Percentiles rank a stretch among this genome's conserved stretches.
These are phyloP conservation scores for Brachionus asplanchnoidis DNA, from an alignment of 1,140 invertebrate genomes.

Conservation along the genomic window DNA sequence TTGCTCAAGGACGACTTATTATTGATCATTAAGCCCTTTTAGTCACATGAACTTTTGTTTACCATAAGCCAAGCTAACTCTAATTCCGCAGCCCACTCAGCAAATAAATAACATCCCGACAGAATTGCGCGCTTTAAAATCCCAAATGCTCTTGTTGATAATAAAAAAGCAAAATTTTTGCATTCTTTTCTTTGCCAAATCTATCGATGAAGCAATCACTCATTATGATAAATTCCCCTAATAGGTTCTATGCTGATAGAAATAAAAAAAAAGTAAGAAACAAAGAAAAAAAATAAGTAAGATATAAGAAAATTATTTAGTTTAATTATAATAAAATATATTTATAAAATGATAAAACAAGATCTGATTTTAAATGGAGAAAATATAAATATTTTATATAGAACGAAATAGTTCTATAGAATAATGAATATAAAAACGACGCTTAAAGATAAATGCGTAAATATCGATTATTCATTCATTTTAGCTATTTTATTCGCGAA, in stretches of 20 bases:
- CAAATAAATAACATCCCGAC: neutral
- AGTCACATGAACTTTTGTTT: neutral
- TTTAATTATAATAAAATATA: conserved; percentile 32
- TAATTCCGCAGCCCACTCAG: neutral
- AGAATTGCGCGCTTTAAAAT: neutral
- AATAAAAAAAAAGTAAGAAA: neutral
- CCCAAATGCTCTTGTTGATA: neutral
- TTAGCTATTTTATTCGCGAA: neutral
- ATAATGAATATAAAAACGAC: neutral
- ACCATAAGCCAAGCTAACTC: neutral
- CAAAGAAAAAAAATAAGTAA: neutral
- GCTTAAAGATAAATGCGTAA: conserved; percentile 22
- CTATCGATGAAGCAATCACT: neutral
- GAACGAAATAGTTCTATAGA: neutral
- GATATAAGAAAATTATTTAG: neutral
- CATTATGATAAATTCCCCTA: conserved; percentile 15
- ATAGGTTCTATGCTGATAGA: neutral
- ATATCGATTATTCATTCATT: conserved; percentile 30
- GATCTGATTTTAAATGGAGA: conserved; percentile 33
- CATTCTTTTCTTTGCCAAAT: neutral
- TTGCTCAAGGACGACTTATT: neutral
- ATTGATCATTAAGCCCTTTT: neutral
- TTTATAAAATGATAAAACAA: neutral
- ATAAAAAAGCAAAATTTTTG: neutral
- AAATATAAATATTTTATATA: neutral